Percentiles rank a stretch among this genome's conserved stretches.
These are phyloP conservation scores for Rhynchomys soricoides DNA, from an alignment of 2,113 vertebrate genomes.

Conservation along the genomic window DNA sequence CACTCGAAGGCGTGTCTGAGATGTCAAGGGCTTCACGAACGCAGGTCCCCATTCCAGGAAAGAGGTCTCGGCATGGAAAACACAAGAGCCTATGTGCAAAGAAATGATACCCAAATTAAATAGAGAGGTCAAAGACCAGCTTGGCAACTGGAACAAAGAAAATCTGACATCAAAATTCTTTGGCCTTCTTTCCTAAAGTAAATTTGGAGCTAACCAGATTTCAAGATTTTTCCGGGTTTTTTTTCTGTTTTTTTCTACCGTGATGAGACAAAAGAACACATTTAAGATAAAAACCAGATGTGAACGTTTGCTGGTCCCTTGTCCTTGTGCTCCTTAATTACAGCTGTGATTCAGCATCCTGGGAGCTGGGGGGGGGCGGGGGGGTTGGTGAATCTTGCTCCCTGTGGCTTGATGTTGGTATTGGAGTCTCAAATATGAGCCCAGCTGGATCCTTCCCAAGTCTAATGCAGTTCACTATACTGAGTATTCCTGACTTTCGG, in stretches of 20 bases:
- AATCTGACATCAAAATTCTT: slow-evolving; percentile 56
- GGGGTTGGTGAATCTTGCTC: background rate
- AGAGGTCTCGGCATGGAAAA: background rate
- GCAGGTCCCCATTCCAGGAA: slow-evolving; percentile 49
- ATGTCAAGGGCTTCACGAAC: background rate
- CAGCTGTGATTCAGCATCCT: background rate
- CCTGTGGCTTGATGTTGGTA: background rate
- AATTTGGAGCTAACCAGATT: slow-evolving; percentile 80
- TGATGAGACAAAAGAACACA: slow-evolving; percentile 77
- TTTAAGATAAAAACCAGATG: slow-evolving; percentile 79
- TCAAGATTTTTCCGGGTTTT: slow-evolving; percentile 79
- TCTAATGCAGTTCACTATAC: background rate
- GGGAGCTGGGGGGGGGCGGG: background rate
- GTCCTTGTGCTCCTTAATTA: background rate
- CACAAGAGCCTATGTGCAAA: slow-evolving; percentile 45
- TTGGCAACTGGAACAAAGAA: slow-evolving; percentile 73
- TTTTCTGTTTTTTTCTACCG: slow-evolving; percentile 34
- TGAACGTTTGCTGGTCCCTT: background rate
- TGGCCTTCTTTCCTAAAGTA: slow-evolving; percentile 66
- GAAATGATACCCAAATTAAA: slow-evolving; percentile 54
- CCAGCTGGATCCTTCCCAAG: background rate
- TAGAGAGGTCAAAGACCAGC: slow-evolving; percentile 49
- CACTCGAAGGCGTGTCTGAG: background rate
- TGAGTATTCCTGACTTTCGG: background rate
- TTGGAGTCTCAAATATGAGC: background rate